These are phyloP conservation scores for Sapayoa aenigma DNA, from an alignment of 2,113 vertebrate genomes.

Conservation along the genomic window DNA sequence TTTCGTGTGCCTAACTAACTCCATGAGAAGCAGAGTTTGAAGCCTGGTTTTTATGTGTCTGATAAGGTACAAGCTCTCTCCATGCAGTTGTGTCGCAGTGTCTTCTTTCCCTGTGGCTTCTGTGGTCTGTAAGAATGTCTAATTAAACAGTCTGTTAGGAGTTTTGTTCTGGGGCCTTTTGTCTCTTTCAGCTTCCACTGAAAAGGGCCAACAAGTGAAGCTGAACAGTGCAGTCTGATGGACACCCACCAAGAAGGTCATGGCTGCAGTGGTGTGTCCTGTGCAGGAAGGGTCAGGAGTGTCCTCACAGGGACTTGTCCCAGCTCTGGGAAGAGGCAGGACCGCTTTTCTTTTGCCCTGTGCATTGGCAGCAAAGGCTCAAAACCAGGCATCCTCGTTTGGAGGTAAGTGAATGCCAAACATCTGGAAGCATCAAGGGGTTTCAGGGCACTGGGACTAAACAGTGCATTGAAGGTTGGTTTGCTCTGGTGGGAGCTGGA, in stretches of 20 bases:
- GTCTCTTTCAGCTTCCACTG: neutral
- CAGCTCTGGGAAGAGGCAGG: neutral
- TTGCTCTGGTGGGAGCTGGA: neutral
- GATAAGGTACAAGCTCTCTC: neutral
- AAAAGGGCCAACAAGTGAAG: neutral
- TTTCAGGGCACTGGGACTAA: neutral
- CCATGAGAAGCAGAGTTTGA: neutral
- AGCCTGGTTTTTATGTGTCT: neutral
- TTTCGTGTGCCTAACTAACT: neutral
- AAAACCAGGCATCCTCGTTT: neutral
- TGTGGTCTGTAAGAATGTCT: neutral
- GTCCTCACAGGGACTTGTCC: neutral
- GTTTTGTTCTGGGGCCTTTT: neutral
- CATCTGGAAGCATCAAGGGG: accelerated
- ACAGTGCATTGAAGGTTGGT: accelerated
- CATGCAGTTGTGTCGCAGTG: neutral
- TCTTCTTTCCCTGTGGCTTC: neutral
- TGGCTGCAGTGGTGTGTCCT: neutral
- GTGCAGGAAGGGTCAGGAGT: neutral
- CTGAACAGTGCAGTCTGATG: neutral
- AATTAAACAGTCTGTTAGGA: neutral
- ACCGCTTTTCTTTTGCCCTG: neutral
- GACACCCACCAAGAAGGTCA: neutral
- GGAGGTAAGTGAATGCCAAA: neutral
- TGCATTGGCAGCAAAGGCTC: neutral